Evolutionary conservation across 2,113 vertebrate species (phyloP).

Genomic region (Calidris pugnax): DNA sequence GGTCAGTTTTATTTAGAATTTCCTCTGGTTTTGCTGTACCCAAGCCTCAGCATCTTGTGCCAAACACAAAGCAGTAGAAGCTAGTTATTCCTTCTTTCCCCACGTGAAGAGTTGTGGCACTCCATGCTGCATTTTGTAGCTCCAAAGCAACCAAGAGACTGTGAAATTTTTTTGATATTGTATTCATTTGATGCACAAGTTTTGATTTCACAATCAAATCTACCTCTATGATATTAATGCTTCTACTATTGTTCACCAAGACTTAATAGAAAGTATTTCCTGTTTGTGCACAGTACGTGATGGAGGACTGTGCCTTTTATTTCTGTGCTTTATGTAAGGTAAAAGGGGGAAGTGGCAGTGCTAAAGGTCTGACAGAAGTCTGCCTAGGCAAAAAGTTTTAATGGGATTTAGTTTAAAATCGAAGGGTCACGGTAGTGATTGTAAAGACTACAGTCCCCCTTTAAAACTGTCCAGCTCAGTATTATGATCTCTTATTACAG

Average conservation of each 20-base stretch:
- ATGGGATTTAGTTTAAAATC: not conserved
- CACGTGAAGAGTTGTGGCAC: not conserved
- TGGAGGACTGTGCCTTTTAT: not conserved
- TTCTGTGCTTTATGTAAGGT: not conserved
- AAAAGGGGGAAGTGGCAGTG: not conserved
- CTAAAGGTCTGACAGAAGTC: not conserved
- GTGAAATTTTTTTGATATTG: not conserved
- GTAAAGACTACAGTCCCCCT: not conserved
- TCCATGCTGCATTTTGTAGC: not conserved
- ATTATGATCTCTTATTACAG: not conserved
- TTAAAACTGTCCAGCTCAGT: not conserved
- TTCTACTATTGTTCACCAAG: not conserved
- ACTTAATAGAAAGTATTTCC: not conserved
- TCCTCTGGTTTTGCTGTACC: not conserved
- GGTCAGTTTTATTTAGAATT: not conserved
- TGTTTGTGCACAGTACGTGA: not conserved
- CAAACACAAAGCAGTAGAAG: not conserved
- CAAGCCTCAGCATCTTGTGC: not conserved
- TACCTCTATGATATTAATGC: not conserved
- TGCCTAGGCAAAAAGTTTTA: not conserved
- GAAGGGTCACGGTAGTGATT: not conserved
- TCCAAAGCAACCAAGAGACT: not conserved
- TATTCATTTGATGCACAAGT: not conserved
- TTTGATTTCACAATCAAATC: not conserved
- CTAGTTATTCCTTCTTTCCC: not conserved